Conservation (phyloP, 2,888 invertebrate species). For the Tridacna gigas region DNA sequence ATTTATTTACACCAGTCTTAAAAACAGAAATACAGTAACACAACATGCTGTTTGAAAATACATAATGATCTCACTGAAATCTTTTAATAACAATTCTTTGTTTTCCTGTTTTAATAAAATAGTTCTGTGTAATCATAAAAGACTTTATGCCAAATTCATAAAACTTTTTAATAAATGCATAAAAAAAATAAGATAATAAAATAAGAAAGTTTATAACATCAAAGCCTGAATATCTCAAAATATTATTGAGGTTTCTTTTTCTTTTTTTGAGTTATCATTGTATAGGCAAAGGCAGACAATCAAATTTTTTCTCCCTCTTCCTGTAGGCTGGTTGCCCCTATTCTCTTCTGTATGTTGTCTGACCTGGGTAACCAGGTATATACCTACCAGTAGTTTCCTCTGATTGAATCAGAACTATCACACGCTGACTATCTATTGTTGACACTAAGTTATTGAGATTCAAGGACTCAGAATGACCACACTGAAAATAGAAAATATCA, state of each 20-base stretch:
- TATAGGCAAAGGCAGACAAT: neutral
- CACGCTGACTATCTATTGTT: conserved; percentile 87
- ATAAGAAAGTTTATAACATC: no score
- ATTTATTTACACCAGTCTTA: conserved; percentile 18
- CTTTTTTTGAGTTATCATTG: no score
- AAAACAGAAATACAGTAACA: conserved; percentile 20
- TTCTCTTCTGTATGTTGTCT: conserved; percentile 16
- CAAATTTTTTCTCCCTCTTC: neutral
- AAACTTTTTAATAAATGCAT: no score
- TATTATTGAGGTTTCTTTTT: no score
- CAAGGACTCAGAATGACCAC: conserved; percentile 85
- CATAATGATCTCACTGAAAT: neutral
- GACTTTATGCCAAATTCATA: no score
- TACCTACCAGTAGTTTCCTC: conserved; percentile 63
- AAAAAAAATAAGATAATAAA: no score
- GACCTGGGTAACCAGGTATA: conserved; percentile 4
- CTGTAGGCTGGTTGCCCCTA: neutral
- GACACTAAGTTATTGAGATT: conserved; percentile 85
- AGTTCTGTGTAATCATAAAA: no score
- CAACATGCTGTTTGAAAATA: conserved; percentile 11
- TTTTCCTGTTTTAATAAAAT: no score
- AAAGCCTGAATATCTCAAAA: no score
- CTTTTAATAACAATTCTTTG: no score
- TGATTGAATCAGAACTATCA: conserved; percentile 86
- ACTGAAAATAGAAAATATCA: conserved; percentile 75